These are phyloP conservation scores for Zapornia atra DNA, from an alignment of 2,113 vertebrate genomes.

Conservation along the genomic window DNA sequence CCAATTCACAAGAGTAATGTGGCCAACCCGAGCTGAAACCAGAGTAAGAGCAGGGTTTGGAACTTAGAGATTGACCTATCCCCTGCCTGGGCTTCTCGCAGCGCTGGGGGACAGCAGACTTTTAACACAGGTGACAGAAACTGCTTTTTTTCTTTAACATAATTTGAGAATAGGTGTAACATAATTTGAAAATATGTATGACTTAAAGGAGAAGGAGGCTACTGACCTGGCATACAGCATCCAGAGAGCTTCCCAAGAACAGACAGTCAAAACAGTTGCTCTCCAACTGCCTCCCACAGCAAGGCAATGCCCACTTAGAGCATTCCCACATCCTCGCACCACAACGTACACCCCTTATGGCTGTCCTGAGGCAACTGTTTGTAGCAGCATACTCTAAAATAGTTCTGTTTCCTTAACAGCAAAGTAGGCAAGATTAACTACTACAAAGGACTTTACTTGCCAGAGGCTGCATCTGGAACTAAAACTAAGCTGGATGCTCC, in stretches of 20 bases:
- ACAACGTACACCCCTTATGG: background rate
- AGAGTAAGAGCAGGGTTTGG: background rate
- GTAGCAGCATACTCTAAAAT: background rate
- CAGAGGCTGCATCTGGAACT: background rate
- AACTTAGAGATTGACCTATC: background rate
- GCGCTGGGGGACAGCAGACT: background rate
- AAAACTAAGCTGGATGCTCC: background rate
- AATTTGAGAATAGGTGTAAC: background rate
- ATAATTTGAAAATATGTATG: background rate
- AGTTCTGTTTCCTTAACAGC: background rate
- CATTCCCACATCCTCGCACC: background rate
- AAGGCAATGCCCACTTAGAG: background rate
- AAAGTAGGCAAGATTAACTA: background rate
- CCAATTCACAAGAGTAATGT: accelerated
- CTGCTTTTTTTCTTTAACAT: background rate
- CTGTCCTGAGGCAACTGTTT: background rate
- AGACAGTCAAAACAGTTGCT: background rate
- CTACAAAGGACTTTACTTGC: background rate
- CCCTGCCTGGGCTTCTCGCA: background rate
- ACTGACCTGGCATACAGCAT: background rate
- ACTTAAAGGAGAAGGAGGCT: background rate
- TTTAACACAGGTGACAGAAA: background rate
- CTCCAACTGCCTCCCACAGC: background rate
- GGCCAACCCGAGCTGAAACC: background rate
- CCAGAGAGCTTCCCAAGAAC: background rate